Base-by-base conservation (phyloP, 2,888 invertebrate species). In the Drosophila mercatorum region DNA sequence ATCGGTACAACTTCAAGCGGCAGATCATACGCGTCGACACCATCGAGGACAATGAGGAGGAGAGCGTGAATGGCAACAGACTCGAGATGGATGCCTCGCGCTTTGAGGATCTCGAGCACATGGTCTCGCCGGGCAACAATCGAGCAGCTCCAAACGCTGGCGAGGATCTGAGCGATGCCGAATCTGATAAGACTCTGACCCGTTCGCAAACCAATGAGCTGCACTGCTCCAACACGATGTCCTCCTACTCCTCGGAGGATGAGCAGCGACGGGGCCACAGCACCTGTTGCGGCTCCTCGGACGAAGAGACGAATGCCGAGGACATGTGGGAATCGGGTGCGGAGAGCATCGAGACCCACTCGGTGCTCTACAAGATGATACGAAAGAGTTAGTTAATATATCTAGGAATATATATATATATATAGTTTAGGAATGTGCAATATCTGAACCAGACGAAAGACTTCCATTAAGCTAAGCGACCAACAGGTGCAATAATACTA, bases 311-410 rank as follows among this genome's bases (percentile, higher is more conserved):
- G n/a, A 94, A 95, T 72, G 95, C 95, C 43, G 97, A 97, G 90
- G 97, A 96, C 10, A 95, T 96, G 74, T 97, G 97, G 93, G 97
- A 97, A 93, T 97, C 97, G 31, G 97, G 97, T 1, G 97, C 96
- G 5, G 97, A 97, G 91, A 97, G 97, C 93, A 94, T 97, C 36
- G 97, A 97, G 89, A 97, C 97, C 0, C 97, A 97, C 93, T 97
- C 97, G 5, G 97, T 97, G 46, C 96, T 97, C 91, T 97, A 97
- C 86, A 96, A 96, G 55, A 96, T 95, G 91, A 95, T 95, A 87
- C 93, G 95, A 70, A 95, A 95, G 76, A 90, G 81, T 68, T 91
- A 76, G 77, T 31, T 38, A 68, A 47, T 17, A 43, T n/a, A 8
- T n/a, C n/a, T 51, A 52, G 22, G 3, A 14, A 14, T 28, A 47